Conservation (phyloP, 2,888 invertebrate species). For the Gortyna flavago region DNA sequence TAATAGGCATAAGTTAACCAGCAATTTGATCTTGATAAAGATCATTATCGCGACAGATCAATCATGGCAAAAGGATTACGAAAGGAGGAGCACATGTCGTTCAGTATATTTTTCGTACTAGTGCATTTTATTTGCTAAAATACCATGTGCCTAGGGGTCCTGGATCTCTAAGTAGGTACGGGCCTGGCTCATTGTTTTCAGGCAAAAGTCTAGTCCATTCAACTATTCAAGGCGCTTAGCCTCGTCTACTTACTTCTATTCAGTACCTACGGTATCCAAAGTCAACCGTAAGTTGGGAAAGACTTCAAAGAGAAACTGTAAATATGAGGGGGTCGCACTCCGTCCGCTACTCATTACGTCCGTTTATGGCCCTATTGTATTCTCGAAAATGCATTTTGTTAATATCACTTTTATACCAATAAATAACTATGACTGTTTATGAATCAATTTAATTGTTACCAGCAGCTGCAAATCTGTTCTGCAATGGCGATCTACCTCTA, state of each 20-base stretch:
- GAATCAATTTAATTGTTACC: slow-evolving; percentile 48
- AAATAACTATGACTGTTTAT: background rate
- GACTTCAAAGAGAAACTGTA: background rate
- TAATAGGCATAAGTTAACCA: background rate
- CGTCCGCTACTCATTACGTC: too few relatives aligned
- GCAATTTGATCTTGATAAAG: background rate
- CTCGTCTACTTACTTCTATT: background rate
- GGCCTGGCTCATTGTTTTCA: background rate
- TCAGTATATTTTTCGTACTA: background rate
- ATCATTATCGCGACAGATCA: too few relatives aligned
- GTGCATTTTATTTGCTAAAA: too few relatives aligned
- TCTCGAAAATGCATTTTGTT: too few relatives aligned
- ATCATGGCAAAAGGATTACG: background rate
- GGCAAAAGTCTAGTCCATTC: too few relatives aligned
- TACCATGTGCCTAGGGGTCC: too few relatives aligned
- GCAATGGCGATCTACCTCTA: slow-evolving; percentile 33
- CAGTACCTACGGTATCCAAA: background rate
- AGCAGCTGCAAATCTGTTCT: slow-evolving; percentile 19
- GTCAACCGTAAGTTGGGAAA: background rate
- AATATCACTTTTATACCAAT: background rate
- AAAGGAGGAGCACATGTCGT: background rate
- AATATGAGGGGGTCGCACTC: too few relatives aligned
- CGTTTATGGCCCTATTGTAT: too few relatives aligned
- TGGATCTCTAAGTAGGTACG: too few relatives aligned
- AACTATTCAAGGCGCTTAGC: too few relatives aligned